Conservation (phyloP, 2,888 invertebrate genomes). For the Cryptophagus acutangulus region DNA sequence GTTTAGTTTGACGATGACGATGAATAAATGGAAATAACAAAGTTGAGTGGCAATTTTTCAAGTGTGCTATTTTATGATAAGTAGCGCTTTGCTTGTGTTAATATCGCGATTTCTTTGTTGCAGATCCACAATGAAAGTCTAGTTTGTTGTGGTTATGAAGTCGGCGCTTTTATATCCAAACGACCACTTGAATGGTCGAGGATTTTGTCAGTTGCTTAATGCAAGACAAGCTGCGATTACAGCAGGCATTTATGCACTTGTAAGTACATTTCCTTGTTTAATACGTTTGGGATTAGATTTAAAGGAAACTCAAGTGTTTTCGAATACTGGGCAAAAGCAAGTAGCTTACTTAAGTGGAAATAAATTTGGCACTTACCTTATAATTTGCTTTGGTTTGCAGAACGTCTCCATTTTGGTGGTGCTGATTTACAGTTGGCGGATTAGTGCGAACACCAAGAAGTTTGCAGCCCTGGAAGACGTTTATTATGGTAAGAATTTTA, state of each 20-base stretch:
- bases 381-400: conserved; percentile 48
- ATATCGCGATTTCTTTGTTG: no score
- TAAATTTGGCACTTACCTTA: no score
- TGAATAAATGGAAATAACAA: no score
- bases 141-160: conserved; percentile 51
- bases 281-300: no score
- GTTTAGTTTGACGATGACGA: no score
- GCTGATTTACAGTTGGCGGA: conserved; percentile 70
- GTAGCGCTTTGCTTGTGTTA: no score
- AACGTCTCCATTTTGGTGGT: conserved; percentile 72
- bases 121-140: no score
- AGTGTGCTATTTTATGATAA: no score
- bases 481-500: conserved; percentile 62
- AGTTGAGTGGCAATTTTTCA: no score
- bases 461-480: conserved; percentile 68
- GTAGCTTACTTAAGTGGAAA: no score
- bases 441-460: conserved; percentile 66
- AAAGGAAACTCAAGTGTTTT: conserved; percentile 9
- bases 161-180: conserved; percentile 52
- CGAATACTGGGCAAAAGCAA: no score
- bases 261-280: conserved; percentile 53
- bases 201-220: conserved; percentile 62
- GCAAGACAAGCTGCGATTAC: conserved; percentile 69
- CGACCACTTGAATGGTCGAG: conserved; percentile 43
- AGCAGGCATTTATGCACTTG: conserved; percentile 69